Base-by-base conservation (phyloP, 2,797 vertebrate species). In the Atherinosoma microstoma region DNA sequence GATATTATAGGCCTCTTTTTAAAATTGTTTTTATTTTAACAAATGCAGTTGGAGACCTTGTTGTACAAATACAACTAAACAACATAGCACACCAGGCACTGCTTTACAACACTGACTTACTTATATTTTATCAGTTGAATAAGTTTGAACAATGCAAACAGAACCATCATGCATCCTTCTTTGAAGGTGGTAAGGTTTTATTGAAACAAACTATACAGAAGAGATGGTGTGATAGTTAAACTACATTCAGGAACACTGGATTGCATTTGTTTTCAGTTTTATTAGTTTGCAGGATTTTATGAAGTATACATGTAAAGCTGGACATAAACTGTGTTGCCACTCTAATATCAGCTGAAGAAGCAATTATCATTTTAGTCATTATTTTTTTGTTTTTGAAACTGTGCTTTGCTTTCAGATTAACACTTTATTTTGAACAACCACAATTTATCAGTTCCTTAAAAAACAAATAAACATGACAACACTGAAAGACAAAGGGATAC, bases 91-190 rank as follows among this genome's bases (percentile, higher is more conserved):
- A 40, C 35, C 15, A 22, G 38, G 27, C n/a, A 42, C 13, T 40
- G 29, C 29, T 75, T n/a, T 66, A 65, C 68, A 76, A 61, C 64
- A 42, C 56, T 35, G 64, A 73, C 47, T 36, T 76, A 92, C 84
- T 87, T 93, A 85, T 94, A 88, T 76, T 94, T 85, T 95, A 27
- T 27, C 24, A 27, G 87, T 70, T 94, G 93, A 75, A 94, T 94
- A 71, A 95, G 92, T 83, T 94, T 93, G 84, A 93, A 93, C 80
- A 96, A 89, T 61, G 91, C 92, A 77, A 94, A 94, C 83, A 95
- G 89, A 93, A 96, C 96, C 68, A 94, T 93, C 94, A 95, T 95
- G 91, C 89, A 93, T 87, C 70, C 61, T 74, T 92, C 91, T 92
- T 87, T 34, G 75, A 40, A 42, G 61, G 29, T 64, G 59, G 62